Evolutionary conservation across 35 echinoderm and acorn worm species (phyloP), one percentile per base, ranked within the genome.

Genomic region (Ptychodera flava): DNA sequence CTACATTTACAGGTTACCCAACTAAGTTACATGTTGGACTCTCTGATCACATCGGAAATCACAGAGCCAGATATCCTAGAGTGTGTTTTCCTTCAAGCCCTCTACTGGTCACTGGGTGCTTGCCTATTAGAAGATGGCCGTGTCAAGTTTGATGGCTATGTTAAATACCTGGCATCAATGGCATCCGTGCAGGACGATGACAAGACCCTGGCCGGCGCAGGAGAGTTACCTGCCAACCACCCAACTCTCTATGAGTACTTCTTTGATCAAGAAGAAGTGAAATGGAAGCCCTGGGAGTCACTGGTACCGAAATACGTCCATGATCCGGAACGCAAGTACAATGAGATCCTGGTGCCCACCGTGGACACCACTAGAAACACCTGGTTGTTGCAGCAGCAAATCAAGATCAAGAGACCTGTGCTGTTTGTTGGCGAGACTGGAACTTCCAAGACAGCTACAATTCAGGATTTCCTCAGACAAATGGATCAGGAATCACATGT

Each of bases 391-490:
- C 87, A 98, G 38, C 92, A 92, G 85, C 93, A 94, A 92, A 87
- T 94, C 28, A 89, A 90, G 38, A 94, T 94, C 85, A 98, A 94
- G 85, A 92, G 93, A 38, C 95, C 95, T 0, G 90, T 98, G 28
- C 38, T 98, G 76, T 98, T 98, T 90, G 95, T 98, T 31, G 95
- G 95, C 29, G 95, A 98, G 77, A 87, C 95, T 30, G 95, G 95
- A 28, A 98, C 95, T 27, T 98, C 95, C 0, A 98, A 98, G 90
- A 98, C 95, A 0, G 95, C 95, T 22, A 98, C 95, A 85, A 98
- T 98, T 30, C 95, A 94, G 38, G 95, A 98, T 53, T 98, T 98
- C 92, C 80, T 98, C 1, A 86, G 95, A 33, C 94, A 98, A 30
- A 90, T 98, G n/a, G 93, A 98, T 76, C 95, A 98, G 76, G 95